These are phyloP conservation scores for Solen grandis DNA, from an alignment of 1,140 invertebrate genomes.

Conservation along the genomic window DNA sequence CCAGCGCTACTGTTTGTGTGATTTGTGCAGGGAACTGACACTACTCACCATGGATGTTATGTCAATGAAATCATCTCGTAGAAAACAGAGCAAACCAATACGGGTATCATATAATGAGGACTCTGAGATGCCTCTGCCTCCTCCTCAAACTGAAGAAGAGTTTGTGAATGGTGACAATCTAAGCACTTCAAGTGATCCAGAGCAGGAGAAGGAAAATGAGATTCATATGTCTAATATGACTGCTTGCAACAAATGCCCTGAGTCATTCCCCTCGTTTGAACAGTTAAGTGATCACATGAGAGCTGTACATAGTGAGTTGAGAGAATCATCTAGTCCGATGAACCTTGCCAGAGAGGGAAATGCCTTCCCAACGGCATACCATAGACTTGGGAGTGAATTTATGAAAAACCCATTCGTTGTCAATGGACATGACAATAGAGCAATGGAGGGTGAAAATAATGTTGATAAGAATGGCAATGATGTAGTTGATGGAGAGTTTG, in stretches of 20 bases:
- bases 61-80: constrained; percentile 76
- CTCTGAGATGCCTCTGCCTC: constrained; percentile 41
- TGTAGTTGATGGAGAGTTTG: constrained; percentile 50
- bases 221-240: constrained; percentile 54
- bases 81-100: constrained; percentile 80
- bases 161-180: constrained; percentile 44
- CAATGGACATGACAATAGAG: constrained; percentile 88
- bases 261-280: constrained; percentile 56
- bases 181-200: constrained; percentile 29
- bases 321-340: constrained; percentile 39
- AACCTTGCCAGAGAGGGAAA: constrained; percentile 37
- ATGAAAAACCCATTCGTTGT: constrained; percentile 82
- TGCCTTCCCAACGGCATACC: constrained; percentile 79
- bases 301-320: constrained; percentile 29
- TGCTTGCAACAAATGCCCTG: constrained; percentile 52
- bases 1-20: too few species aligned
- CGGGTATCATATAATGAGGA: constrained; percentile 73
- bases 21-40: too few species aligned
- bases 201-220: constrained; percentile 57
- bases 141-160: constrained; percentile 45
- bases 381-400: constrained; percentile 76
- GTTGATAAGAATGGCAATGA: constrained; percentile 56
- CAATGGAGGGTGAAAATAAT: constrained; percentile 44
- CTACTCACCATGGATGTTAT: constrained; percentile 62
- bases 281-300: constrained; percentile 47